Base-by-base conservation (phyloP, 2,888 invertebrate species). In the Ditylenchus weischeri region DNA sequence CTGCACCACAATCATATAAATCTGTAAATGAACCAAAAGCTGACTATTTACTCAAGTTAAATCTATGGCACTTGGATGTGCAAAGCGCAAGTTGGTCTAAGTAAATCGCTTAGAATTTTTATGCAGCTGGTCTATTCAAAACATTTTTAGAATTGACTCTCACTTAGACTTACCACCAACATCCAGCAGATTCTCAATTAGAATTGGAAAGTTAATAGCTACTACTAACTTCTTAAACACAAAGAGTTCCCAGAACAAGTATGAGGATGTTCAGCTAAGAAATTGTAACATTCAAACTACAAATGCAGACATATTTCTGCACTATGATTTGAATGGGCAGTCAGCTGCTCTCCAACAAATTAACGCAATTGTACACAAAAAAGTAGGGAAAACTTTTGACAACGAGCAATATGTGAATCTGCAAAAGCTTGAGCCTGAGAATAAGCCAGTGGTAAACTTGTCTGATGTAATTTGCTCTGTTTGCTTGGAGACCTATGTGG, bases 381-480 rank as follows among this genome's bases (percentile, higher is more conserved):
- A 5, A 21, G 21, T 50, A 5, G n/a, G 6, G 5, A 29, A 5
- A 29, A 29, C 3, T 29, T 29, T 29, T 29, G 50, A 21, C n/a
- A 50, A 50, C 21, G n/a, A 50, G n/a, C 5, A 19, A 2, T 50
- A 50, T 50, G 50, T 18, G 3, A 50, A 50, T 21, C n/a, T 50
- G 50, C n/a, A 21, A 18, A 50, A 50, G n/a, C 18, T 50, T 50
- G 50, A 4, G 18, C 50, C 50, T 2, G 50, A 50, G 6, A 50
- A 50, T 21, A 50, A 50, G 50, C 3, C 18, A 18, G 5, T 6
- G 5, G 3, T 21, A 6, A 50, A 50, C 21, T 18, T 50, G 18
- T 69, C 72, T 0, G 72, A 72, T 48, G 64, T 72, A n/a, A 70
- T 71, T 10, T 72, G 72, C 47, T 65, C 72, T 11, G 70, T 72